These are phyloP conservation scores for Drosophila mimetica DNA, from an alignment of 2,888 invertebrate species.

Conservation along the genomic window DNA sequence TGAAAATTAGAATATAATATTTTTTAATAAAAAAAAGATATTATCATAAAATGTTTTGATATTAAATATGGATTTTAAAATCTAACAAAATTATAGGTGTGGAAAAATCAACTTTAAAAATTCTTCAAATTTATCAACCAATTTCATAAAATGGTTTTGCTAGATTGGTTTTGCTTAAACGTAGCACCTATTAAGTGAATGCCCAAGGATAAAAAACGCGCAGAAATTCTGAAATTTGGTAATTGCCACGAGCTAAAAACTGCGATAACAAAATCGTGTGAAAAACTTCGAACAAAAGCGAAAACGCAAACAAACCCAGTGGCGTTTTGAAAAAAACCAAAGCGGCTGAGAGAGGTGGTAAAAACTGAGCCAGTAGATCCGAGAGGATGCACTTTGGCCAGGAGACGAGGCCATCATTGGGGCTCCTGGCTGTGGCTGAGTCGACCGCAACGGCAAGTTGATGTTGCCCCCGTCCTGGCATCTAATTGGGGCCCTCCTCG, in stretches of 20 bases:
- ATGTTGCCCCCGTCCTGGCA: constrained; percentile 84
- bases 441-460: constrained; percentile 80
- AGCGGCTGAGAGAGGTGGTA: constrained; percentile 15
- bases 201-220: neutral
- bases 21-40: neutral
- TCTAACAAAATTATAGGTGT: neutral
- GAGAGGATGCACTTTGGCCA: constrained; percentile 71
- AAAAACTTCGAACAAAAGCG: constrained; percentile 27
- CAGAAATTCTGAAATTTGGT: constrained; percentile 8
- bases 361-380: constrained; percentile 20
- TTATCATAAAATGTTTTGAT: neutral
- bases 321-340: constrained; percentile 26
- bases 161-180: neutral
- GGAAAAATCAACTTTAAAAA: neutral
- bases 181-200: constrained; percentile 2
- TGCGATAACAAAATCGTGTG: constrained; percentile 33
- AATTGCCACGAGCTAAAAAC: constrained; percentile 26
- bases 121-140: no score
- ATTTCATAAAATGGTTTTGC: neutral
- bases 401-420: constrained; percentile 63
- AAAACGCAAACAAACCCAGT: constrained; percentile 27
- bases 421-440: constrained; percentile 57
- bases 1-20: neutral
- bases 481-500: constrained; percentile 84
- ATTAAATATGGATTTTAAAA: neutral